Evolutionary conservation across 2,888 invertebrate genomes (phyloP).

Genomic region (Spilosoma lubricipeda): DNA sequence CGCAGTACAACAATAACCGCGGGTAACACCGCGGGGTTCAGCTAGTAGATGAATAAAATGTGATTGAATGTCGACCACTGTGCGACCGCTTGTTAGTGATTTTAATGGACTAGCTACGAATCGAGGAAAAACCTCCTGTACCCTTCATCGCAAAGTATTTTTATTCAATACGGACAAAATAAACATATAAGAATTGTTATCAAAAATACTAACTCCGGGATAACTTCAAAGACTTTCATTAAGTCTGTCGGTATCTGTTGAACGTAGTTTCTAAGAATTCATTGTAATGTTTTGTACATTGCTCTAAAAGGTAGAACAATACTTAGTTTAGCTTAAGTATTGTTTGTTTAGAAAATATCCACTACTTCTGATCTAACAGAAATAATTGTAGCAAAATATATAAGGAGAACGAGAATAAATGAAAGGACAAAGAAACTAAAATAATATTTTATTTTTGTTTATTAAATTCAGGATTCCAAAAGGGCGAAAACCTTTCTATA

Average conservation of each 20-base stretch:
- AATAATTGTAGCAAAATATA: background rate
- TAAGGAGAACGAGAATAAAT: background rate
- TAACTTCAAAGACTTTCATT: background rate
- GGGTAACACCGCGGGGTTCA: too few relatives aligned
- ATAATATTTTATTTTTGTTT: too few relatives aligned
- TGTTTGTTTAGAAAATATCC: background rate
- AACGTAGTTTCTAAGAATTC: background rate
- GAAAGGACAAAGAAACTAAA: too few relatives aligned
- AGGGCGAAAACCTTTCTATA: too few relatives aligned
- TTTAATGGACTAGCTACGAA: background rate
- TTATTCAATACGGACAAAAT: background rate
- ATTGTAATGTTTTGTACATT: background rate
- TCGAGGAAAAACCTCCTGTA: background rate
- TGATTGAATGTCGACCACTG: too few relatives aligned
- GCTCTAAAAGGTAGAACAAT: background rate
- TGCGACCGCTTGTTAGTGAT: too few relatives aligned
- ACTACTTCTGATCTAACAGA: background rate
- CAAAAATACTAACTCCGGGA: background rate
- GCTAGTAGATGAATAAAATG: too few relatives aligned
- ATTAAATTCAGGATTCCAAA: too few relatives aligned
- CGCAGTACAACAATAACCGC: too few relatives aligned
- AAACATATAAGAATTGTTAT: background rate
- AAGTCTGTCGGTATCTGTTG: background rate
- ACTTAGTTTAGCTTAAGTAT: background rate
- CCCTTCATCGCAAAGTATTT: background rate